These are phyloP conservation scores for Onychostoma macrolepis DNA, from an alignment of 2,113 vertebrate species.

Conservation along the genomic window DNA sequence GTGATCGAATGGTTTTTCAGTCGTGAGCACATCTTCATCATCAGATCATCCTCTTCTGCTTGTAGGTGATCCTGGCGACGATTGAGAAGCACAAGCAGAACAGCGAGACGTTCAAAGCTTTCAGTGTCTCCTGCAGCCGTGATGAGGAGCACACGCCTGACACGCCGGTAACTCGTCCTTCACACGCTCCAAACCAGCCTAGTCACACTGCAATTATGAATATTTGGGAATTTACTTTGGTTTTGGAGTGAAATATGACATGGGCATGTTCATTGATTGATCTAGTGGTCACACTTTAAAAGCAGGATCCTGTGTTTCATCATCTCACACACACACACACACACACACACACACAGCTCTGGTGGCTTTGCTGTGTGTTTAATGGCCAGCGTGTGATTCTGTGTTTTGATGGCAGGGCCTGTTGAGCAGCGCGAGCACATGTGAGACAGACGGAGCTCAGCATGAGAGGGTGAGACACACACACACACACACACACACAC, in stretches of 20 bases:
- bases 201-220: not conserved
- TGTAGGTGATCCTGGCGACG: conserved; percentile 88
- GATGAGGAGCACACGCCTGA: conserved; percentile 87
- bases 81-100: conserved; percentile 95
- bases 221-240: not conserved
- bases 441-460: conserved; percentile 74
- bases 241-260: not conserved
- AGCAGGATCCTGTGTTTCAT: too few species aligned
- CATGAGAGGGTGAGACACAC: conserved; percentile 74
- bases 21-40: not conserved
- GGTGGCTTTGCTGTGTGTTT: not conserved
- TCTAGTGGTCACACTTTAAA: not conserved
- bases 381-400: not conserved
- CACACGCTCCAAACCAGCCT: not conserved
- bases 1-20: too few species aligned
- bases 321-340: not conserved
- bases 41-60: not conserved
- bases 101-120: conserved; percentile 94
- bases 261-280: not conserved
- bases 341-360: not conserved
- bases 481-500: not conserved
- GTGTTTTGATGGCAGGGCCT: conserved; percentile 63
- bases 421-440: conserved; percentile 63
- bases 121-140: conserved; percentile 84
- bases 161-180: conserved; percentile 75